Conservation (phyloP, 2,113 vertebrate species). For the Oryzias melastigma region DNA sequence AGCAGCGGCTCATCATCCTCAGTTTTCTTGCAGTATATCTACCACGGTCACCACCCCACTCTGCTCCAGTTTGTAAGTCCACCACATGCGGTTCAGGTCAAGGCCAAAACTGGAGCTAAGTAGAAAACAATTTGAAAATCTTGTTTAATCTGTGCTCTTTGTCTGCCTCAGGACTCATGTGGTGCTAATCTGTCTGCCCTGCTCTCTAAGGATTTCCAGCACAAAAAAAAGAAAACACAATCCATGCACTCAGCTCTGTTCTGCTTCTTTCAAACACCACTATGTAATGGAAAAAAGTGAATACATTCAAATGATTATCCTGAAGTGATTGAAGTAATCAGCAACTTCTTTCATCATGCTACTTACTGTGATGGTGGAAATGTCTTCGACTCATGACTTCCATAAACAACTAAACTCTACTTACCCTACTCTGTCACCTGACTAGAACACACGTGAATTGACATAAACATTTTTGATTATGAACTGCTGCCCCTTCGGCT, state of each 20-base stretch:
- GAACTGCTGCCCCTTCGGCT: no score
- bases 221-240: no score
- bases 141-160: not conserved
- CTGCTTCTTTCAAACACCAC: not conserved
- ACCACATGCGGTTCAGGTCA: not conserved
- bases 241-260: not conserved
- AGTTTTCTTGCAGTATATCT: not conserved
- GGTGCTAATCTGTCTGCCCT: not conserved
- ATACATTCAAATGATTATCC: no score
- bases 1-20: not conserved
- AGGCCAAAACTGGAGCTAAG: not conserved
- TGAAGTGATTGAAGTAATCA: no score
- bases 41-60: not conserved
- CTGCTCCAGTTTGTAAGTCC: not conserved
- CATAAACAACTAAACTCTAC: no score
- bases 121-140: constrained; percentile 1
- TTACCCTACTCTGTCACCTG: no score
- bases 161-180: not conserved
- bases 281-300: not conserved
- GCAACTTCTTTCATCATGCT: no score
- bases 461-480: no score
- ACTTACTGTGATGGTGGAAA: no score
- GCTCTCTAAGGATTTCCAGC: not conserved
- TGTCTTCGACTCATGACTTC: no score
- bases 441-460: no score